Evolutionary conservation across 2,797 vertebrate species (phyloP).

Genomic region (Lophotriccus pileatus): DNA sequence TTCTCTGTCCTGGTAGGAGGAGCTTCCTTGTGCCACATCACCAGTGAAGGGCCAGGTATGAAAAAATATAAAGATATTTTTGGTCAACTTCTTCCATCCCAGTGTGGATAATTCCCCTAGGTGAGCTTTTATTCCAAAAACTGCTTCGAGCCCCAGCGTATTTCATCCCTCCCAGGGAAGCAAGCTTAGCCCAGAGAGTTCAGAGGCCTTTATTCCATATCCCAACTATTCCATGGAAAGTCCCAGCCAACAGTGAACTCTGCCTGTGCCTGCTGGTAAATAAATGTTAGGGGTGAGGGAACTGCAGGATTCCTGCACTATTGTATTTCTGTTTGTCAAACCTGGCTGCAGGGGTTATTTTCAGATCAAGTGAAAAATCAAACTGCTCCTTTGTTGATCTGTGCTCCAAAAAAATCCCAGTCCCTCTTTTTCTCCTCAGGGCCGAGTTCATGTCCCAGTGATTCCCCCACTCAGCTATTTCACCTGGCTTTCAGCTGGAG

Average conservation of each 20-base stretch:
- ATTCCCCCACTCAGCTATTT: neutral
- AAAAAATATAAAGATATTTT: neutral
- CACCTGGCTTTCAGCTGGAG: neutral
- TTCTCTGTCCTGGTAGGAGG: neutral
- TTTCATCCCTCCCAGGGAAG: neutral
- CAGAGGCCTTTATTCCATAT: neutral
- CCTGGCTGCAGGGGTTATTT: neutral
- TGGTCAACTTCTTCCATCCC: neutral
- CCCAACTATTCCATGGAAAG: neutral
- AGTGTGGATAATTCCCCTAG: neutral
- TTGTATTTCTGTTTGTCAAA: neutral
- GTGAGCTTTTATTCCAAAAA: neutral
- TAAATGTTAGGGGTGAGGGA: neutral
- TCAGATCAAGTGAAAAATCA: neutral
- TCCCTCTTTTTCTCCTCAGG: neutral
- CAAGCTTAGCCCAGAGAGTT: neutral
- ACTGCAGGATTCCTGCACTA: neutral
- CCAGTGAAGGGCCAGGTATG: accelerated
- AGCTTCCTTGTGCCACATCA: neutral
- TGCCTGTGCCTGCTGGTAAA: neutral
- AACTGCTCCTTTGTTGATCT: neutral
- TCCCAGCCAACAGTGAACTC: neutral
- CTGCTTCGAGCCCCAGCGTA: neutral
- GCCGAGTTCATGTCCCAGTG: neutral
- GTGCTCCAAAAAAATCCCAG: neutral